phyloP scores from a whole-genome alignment of 2,113 vertebrate genomes.

The Dipodomys spectabilis region DNA sequence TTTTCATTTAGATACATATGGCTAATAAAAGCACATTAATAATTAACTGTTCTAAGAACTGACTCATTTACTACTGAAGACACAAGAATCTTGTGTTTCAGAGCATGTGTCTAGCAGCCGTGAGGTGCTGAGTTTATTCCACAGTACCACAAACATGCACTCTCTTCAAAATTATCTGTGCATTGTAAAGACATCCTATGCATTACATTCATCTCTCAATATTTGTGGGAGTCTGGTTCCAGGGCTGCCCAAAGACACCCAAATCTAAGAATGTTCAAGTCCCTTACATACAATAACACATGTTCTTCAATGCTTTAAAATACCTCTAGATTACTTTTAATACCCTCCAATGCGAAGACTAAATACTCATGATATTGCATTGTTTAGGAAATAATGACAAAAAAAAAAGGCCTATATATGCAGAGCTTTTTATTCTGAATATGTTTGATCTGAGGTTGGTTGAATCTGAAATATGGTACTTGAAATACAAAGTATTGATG shows the following conservation, averaged over 20 bases:
- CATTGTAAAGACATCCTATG: no score
- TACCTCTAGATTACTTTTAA: background rate
- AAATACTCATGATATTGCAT: background rate
- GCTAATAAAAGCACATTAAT: constrained; percentile 34
- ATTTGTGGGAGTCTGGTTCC: background rate
- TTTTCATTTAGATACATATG: constrained; percentile 44
- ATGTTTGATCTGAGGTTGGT: background rate
- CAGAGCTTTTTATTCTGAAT: background rate
- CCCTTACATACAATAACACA: accelerated
- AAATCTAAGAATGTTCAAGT: background rate
- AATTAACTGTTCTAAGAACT: background rate
- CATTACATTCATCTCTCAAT: background rate
- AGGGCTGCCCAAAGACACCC: background rate
- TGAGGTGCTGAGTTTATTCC: no score
- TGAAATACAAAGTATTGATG: background rate
- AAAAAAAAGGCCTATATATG: background rate
- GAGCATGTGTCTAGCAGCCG: no score
- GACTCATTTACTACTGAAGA: background rate
- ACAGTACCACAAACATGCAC: no score
- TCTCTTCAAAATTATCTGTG: no score
- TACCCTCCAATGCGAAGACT: no score
- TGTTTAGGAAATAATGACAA: background rate
- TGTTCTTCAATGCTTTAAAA: background rate
- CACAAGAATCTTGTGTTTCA: background rate
- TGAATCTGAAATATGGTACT: background rate